Evolutionary conservation across 2,797 vertebrate genomes (phyloP).

Genomic region (Acrocephalus scirpaceus): DNA sequence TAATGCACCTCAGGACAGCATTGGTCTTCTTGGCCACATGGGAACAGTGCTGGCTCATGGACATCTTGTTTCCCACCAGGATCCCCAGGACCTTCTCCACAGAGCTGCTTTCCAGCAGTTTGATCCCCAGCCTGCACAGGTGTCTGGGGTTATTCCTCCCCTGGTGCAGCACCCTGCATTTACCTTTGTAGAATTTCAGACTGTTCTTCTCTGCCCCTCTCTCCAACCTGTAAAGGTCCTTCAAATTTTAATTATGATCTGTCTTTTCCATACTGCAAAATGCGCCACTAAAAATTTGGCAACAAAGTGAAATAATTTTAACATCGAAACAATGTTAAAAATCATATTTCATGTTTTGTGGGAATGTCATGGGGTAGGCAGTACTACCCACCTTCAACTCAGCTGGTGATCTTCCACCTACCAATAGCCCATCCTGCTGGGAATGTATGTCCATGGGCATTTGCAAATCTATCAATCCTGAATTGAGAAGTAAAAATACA

Average conservation of each 20-base stretch:
- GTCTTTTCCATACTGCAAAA: neutral
- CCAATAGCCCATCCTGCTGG: accelerated
- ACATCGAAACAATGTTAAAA: neutral
- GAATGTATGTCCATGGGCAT: neutral
- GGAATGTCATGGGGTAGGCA: neutral
- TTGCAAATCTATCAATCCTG: neutral
- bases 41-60: neutral
- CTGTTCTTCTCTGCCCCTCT: neutral
- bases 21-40: neutral
- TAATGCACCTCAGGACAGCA: neutral
- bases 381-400: neutral
- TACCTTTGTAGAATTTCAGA: neutral
- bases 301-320: neutral
- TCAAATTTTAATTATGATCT: neutral
- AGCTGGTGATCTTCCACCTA: neutral
- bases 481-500: neutral
- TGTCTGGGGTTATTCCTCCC: neutral
- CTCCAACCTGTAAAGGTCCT: neutral
- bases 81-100: neutral
- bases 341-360: accelerated
- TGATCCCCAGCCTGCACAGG: neutral
- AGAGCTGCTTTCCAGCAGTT: neutral
- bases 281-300: neutral
- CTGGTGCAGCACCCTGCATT: neutral
- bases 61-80: neutral